Conservation (phyloP, 1,140 invertebrate species). For the Holotrichia oblita region DNA sequence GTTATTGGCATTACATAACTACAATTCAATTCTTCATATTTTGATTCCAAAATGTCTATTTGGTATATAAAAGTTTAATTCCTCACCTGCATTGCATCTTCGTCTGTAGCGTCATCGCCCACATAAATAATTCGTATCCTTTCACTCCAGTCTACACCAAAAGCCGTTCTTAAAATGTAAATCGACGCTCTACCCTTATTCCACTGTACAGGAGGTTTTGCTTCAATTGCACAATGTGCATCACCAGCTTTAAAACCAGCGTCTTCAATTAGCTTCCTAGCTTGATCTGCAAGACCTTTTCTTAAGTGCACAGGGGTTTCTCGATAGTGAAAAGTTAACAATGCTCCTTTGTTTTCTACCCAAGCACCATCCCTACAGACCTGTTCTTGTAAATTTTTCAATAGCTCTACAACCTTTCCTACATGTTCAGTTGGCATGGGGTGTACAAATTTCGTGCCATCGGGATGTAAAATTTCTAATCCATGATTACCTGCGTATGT, state of each 20-base stretch:
- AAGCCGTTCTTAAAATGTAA: constrained; percentile 88
- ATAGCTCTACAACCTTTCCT: constrained; percentile 79
- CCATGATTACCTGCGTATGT: constrained; percentile 93
- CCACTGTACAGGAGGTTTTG: constrained; percentile 89
- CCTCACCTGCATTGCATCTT: constrained; percentile 88
- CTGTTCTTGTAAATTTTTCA: constrained; percentile 82
- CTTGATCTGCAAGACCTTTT: constrained; percentile 60
- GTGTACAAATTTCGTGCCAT: constrained; percentile 90
- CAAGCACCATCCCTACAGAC: constrained; percentile 87
- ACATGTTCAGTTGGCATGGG: constrained; percentile 88
- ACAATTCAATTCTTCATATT: too few species aligned
- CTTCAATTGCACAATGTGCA: constrained; percentile 87
- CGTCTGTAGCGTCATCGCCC: constrained; percentile 90
- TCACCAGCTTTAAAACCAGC: constrained; percentile 80
- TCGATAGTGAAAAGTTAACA: constrained; percentile 89
- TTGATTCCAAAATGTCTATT: too few species aligned
- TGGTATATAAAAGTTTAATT: background rate
- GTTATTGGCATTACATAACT: too few species aligned
- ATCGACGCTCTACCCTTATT: constrained; percentile 91
- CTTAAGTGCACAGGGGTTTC: constrained; percentile 78
- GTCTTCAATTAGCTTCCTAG: constrained; percentile 75
- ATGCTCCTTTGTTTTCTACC: constrained; percentile 91
- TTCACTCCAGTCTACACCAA: constrained; percentile 91
- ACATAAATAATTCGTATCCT: constrained; percentile 90
- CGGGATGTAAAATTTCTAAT: constrained; percentile 87